Evolutionary conservation across 2,888 invertebrate genomes (phyloP).

Genomic region (Strigamia maritima): DNA sequence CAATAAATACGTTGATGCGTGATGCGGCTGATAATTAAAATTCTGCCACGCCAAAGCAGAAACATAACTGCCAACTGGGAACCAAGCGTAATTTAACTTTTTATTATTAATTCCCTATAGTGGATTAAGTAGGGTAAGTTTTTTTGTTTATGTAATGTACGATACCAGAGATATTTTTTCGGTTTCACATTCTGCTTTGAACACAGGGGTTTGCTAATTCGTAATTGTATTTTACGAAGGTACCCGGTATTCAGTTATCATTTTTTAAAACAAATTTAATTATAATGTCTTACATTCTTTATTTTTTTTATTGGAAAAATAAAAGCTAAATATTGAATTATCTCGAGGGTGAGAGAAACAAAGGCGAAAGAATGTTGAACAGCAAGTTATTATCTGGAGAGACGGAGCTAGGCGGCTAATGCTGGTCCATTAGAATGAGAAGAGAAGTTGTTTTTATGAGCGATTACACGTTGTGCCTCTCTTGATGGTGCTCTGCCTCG

Average conservation of each 20-base stretch:
- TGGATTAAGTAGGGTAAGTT: too few species aligned
- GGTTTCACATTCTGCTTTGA: too few species aligned
- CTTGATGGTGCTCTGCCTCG: constrained; percentile 29
- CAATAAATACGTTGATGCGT: too few species aligned
- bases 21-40: too few species aligned
- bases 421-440: constrained; percentile 22
- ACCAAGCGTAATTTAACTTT: too few species aligned
- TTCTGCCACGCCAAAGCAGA: too few species aligned
- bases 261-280: not conserved
- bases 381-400: constrained; percentile 11
- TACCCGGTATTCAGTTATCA: not conserved
- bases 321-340: constrained; percentile 12
- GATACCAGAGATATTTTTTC: too few species aligned
- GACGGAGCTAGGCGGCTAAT: constrained; percentile 12
- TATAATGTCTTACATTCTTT: constrained; percentile 8
- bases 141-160: too few species aligned
- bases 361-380: constrained; percentile 20
- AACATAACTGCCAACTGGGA: too few species aligned
- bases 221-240: too few species aligned
- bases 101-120: too few species aligned
- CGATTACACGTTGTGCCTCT: constrained; percentile 20
- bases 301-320: not conserved
- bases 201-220: too few species aligned
- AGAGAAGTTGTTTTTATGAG: constrained; percentile 27
- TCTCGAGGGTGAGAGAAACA: not conserved